phyloP scores from a whole-genome alignment of 2,113 vertebrate species.

The Grammomys surdaster region DNA sequence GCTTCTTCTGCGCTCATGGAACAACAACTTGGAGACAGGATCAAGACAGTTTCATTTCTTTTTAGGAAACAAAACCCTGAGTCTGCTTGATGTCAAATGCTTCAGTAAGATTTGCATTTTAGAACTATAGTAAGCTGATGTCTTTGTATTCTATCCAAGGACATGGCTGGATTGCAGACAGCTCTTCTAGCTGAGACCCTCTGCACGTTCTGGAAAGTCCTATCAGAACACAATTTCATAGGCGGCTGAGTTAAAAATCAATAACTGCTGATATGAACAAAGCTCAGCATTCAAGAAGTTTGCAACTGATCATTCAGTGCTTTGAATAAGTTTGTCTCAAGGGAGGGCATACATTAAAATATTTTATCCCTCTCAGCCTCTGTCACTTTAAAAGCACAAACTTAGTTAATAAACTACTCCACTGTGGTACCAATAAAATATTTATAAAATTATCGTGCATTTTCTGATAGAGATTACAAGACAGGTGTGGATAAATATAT shows the following conservation, averaged over 20 bases:
- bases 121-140: slow-evolving; percentile 47
- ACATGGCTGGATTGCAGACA: slow-evolving; percentile 68
- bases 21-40: slow-evolving; percentile 53
- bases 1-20: neutral
- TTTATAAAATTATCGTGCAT: slow-evolving; percentile 17
- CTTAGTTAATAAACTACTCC: slow-evolving; percentile 5
- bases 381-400: slow-evolving; percentile 12
- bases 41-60: slow-evolving; percentile 44
- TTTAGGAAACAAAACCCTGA: slow-evolving; percentile 66
- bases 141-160: slow-evolving; percentile 71
- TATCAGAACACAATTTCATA: slow-evolving; percentile 76
- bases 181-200: slow-evolving; percentile 69
- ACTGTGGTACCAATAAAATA: slow-evolving; percentile 20
- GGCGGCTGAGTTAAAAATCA: slow-evolving; percentile 75
- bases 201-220: slow-evolving; percentile 31
- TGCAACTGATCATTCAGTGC: slow-evolving; percentile 54
- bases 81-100: slow-evolving; percentile 61
- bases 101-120: slow-evolving; percentile 75
- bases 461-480: slow-evolving; percentile 57
- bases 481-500: slow-evolving; percentile 14
- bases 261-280: slow-evolving; percentile 73
- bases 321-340: slow-evolving; percentile 44
- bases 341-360: slow-evolving; percentile 63
- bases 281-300: slow-evolving; percentile 68
- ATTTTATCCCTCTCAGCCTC: slow-evolving; percentile 23